Percentiles rank a stretch among this genome's conserved stretches.
Evolutionary conservation across 2,888 invertebrate species (phyloP).

Genomic region (Meta bourneti): DNA sequence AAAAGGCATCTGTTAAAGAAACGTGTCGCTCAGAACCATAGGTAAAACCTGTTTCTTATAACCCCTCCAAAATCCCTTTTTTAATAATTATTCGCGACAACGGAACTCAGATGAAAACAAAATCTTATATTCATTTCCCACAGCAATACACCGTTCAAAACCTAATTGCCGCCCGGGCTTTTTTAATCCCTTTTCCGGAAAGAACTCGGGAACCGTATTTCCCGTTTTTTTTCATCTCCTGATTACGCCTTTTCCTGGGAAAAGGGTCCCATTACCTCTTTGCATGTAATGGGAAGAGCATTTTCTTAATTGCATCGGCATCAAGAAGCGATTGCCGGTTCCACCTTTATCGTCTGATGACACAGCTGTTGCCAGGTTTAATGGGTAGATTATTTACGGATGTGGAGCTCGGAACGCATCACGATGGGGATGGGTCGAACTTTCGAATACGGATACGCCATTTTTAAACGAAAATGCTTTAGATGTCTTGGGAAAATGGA

Average conservation of each 20-base stretch:
- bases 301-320: constrained; percentile 59
- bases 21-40: not conserved
- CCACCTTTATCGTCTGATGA: constrained; percentile 34
- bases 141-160: not conserved
- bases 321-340: constrained; percentile 42
- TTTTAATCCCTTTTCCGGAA: not conserved
- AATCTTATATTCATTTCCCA: not conserved
- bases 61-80: not conserved
- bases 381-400: constrained; percentile 35
- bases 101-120: not conserved
- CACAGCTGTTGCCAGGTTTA: constrained; percentile 57
- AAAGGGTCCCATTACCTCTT: constrained; percentile 30
- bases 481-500: too few species aligned
- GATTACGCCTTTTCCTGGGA: constrained; percentile 10
- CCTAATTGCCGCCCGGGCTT: not conserved
- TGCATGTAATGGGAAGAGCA: constrained; percentile 27
- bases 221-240: constrained; percentile 2
- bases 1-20: too few species aligned
- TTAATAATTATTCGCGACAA: not conserved
- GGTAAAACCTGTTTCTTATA: not conserved
- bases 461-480: not conserved
- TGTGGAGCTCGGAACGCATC: not conserved
- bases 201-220: not conserved
- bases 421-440: not conserved
- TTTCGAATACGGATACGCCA: not conserved